phyloP scores from a whole-genome alignment of 2,888 invertebrate genomes.

The Theodoxus fluviatilis region DNA sequence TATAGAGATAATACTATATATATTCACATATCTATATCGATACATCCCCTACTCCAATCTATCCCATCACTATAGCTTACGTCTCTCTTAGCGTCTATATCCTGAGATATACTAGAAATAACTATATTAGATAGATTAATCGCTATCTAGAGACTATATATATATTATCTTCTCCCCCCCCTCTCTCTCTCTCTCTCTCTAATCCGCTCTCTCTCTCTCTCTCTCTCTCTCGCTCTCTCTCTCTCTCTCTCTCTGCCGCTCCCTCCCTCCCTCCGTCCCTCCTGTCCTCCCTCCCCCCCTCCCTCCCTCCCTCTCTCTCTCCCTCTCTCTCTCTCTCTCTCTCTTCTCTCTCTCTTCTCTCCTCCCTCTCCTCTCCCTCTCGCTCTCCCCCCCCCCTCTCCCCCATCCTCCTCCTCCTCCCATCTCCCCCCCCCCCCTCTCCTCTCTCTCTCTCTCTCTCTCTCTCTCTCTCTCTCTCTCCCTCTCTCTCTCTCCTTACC shows the following conservation, averaged over 20 bases:
- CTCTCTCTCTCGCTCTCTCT: slow-evolving; percentile 14
- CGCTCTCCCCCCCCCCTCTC: neutral
- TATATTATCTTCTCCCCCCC: neutral
- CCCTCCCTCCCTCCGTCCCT: neutral
- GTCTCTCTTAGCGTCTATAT: no score
- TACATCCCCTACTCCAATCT: no score
- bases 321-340: neutral
- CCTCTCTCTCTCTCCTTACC: slow-evolving; percentile 44
- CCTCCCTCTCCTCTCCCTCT: no score
- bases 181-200: neutral
- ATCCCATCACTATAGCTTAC: no score
- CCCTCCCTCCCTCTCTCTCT: neutral
- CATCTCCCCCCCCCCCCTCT: neutral
- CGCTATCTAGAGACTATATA: no score
- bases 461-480: neutral
- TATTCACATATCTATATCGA: no score
- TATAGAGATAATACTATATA: no score
- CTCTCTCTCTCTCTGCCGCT: slow-evolving; percentile 15
- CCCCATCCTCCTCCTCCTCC: neutral
- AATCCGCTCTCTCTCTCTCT: neutral
- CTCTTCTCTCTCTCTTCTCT: neutral
- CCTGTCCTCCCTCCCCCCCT: neutral
- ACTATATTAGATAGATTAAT: no score
- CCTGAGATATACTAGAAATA: no score
- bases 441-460: neutral